A percentile compares a stretch with the other conserved stretches of the same genome.
Evolutionary conservation across 2,113 vertebrate species (phyloP).

Genomic region (Oryzias javanicus): DNA sequence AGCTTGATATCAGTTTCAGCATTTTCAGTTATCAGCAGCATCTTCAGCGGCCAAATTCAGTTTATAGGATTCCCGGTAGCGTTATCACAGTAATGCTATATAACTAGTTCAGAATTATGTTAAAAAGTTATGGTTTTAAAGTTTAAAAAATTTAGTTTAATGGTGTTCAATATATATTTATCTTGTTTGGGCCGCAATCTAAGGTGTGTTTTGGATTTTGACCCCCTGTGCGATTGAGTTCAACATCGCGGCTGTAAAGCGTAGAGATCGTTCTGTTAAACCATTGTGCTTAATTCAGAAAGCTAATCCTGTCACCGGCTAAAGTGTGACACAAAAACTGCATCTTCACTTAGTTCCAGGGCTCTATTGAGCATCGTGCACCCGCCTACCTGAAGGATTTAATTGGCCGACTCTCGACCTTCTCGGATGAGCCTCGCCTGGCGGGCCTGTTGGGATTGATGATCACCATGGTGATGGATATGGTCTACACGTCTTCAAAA

Average conservation of each 20-base stretch:
- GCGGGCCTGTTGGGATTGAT: constrained; percentile 61
- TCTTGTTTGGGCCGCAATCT: too few species aligned
- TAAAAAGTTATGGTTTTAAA: too few species aligned
- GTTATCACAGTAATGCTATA: too few species aligned
- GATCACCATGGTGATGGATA: constrained; percentile 69
- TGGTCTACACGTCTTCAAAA: constrained; percentile 49
- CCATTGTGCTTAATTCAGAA: constrained; percentile 1
- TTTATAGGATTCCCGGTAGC: too few species aligned
- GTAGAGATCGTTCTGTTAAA: neutral
- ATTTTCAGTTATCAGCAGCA: too few species aligned
- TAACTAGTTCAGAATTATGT: too few species aligned
- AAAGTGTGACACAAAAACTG: neutral
- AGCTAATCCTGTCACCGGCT: neutral
- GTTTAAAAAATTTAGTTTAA: too few species aligned
- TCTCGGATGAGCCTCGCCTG: constrained; percentile 67
- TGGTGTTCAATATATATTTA: too few species aligned
- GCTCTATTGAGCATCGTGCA: constrained; percentile 46
- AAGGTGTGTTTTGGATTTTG: too few species aligned
- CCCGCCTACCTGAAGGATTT: constrained; percentile 71
- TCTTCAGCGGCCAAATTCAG: too few species aligned
- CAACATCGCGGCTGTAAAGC: neutral
- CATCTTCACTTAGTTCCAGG: constrained; percentile 45
- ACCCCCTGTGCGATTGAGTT: too few species aligned
- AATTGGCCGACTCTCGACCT: constrained; percentile 58
- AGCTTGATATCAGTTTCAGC: too few species aligned